phyloP scores from a whole-genome alignment of 2,113 vertebrate genomes.

The Gymnarchus niloticus region DNA sequence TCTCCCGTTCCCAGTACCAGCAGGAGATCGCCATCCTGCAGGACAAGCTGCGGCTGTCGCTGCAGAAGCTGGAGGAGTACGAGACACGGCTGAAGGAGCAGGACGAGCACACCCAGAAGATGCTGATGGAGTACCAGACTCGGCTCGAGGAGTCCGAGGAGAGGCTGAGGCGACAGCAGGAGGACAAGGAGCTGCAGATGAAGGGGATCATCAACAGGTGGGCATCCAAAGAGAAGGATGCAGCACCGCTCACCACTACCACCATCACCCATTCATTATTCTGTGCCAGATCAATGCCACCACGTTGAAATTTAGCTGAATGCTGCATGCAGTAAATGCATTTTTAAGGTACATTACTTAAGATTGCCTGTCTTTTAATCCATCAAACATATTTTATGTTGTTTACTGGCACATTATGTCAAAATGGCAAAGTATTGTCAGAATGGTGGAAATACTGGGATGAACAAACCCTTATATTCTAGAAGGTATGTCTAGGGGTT shows the following conservation, averaged over 20 bases:
- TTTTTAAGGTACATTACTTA: background rate
- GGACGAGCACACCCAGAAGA: conserved; percentile 91
- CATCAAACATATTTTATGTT: background rate
- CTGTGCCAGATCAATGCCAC: background rate
- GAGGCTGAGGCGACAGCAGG: conserved; percentile 88
- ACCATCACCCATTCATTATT: background rate
- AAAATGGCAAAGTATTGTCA: background rate
- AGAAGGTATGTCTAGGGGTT: background rate
- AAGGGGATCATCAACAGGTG: conserved; percentile 99
- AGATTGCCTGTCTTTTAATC: background rate
- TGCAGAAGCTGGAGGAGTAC: conserved; percentile 93
- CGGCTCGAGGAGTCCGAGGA: conserved; percentile 94
- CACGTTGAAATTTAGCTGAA: background rate
- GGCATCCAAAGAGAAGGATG: background rate
- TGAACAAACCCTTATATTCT: background rate
- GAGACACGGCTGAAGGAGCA: conserved; percentile 90
- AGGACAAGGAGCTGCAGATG: conserved; percentile 98
- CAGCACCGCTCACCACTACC: background rate
- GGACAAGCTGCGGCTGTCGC: conserved; percentile 87
- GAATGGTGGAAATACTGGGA: background rate
- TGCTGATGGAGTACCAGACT: conserved; percentile 93
- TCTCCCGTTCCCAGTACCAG: conserved; percentile 66
- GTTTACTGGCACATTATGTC: background rate
- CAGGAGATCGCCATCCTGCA: conserved; percentile 89
- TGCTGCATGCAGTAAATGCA: background rate